Percentiles rank a stretch among this genome's conserved stretches.
phyloP scores from a whole-genome alignment of 2,113 vertebrate species.

The Crotalus helleri region DNA sequence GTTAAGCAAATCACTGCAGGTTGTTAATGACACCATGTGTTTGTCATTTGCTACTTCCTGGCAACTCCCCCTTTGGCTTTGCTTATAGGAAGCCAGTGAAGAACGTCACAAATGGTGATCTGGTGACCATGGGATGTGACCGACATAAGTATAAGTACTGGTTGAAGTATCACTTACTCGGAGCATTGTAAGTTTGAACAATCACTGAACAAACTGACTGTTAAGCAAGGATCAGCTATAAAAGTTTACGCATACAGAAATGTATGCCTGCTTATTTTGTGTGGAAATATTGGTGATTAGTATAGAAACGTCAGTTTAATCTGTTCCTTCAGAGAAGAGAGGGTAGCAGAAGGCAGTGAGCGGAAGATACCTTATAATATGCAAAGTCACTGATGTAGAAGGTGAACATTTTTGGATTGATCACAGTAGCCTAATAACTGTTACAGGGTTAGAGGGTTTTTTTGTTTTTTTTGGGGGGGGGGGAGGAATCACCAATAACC shows the following conservation, averaged over 20 bases:
- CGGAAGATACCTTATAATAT: not conserved
- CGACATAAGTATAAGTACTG: not conserved
- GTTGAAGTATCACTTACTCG: not conserved
- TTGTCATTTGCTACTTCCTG: not conserved
- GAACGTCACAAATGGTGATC: not conserved
- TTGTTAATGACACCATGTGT: not conserved
- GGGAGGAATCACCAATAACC: no score
- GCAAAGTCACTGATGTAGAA: not conserved
- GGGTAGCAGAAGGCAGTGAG: not conserved
- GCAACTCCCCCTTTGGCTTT: not conserved
- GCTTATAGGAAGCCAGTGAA: not conserved
- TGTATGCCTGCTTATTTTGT: not conserved
- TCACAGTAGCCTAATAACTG: not conserved
- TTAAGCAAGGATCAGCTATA: not conserved
- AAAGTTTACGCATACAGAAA: not conserved
- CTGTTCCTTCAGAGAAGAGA: not conserved
- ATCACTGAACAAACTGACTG: no score
- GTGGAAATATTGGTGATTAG: not conserved
- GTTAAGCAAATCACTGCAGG: not conserved
- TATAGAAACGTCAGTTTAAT: not conserved
- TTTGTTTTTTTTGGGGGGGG: not conserved
- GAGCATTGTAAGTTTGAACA: not conserved
- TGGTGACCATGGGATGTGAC: not conserved
- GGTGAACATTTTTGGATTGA: not conserved
- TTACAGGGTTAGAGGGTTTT: not conserved